Conservation (phyloP, 1,140 invertebrate species). For the Drosophila melanica region DNA sequence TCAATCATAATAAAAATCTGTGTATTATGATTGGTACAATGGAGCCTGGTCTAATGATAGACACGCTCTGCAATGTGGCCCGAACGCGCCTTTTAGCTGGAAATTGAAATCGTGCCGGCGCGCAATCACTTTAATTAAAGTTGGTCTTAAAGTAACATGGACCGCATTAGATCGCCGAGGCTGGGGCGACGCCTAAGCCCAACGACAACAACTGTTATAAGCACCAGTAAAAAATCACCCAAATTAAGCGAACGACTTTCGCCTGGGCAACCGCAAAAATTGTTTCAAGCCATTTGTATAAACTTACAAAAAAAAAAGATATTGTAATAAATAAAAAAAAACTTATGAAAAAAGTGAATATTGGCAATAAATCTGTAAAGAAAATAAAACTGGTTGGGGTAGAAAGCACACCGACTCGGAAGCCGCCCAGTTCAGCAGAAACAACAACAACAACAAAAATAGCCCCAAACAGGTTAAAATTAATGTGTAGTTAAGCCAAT, state of each 20-base stretch:
- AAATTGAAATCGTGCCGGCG: slow-evolving; percentile 65
- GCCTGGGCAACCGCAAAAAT: slow-evolving; percentile 51
- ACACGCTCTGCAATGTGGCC: slow-evolving; percentile 34
- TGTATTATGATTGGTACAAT: slow-evolving; percentile 24
- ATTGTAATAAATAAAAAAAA: slow-evolving; percentile 8
- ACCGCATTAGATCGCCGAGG: slow-evolving; percentile 30
- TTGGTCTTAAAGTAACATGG: slow-evolving; percentile 48
- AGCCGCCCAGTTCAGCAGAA: slow-evolving; percentile 48
- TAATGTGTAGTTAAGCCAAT: slow-evolving; percentile 36
- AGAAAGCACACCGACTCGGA: slow-evolving; percentile 69
- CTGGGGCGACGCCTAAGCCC: slow-evolving; percentile 67
- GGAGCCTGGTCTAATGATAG: slow-evolving; percentile 58
- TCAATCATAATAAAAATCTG: slow-evolving; percentile 31
- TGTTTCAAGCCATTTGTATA: slow-evolving; percentile 70
- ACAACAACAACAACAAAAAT: slow-evolving; percentile 27
- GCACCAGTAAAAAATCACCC: slow-evolving; percentile 31
- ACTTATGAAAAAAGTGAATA: slow-evolving; percentile 51
- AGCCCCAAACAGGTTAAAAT: slow-evolving; percentile 62
- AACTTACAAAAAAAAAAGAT: slow-evolving; percentile 37
- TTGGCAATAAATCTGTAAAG: slow-evolving; percentile 72
- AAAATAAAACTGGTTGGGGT: slow-evolving; percentile 69
- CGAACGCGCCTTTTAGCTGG: slow-evolving; percentile 49
- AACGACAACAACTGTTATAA: slow-evolving; percentile 19
- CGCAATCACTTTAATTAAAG: slow-evolving; percentile 73
- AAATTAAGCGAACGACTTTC: slow-evolving; percentile 68